Conservation (phyloP, 1,140 invertebrate genomes). For the Aleiodes sp. region DNA sequence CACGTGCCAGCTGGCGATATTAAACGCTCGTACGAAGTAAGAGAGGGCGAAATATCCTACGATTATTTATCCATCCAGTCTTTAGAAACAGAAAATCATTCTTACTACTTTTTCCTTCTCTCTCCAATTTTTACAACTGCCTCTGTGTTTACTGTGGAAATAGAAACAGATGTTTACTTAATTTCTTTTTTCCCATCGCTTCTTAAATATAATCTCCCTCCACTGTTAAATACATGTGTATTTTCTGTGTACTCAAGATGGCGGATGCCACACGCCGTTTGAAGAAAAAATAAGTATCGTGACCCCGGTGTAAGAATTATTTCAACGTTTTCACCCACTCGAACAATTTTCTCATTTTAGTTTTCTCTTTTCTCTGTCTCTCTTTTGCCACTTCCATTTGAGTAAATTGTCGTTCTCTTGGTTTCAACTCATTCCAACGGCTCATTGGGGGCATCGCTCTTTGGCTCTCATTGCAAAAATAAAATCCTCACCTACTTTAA, state of each 20-base stretch:
- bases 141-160: too few relatives aligned
- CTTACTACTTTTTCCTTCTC: background rate
- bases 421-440: background rate
- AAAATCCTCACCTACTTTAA: constrained; percentile 1
- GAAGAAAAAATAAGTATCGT: too few relatives aligned
- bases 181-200: too few relatives aligned
- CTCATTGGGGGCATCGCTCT: constrained; percentile 21
- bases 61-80: constrained; percentile 10
- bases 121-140: too few relatives aligned
- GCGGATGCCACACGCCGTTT: constrained; percentile 23
- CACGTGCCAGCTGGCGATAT: constrained; percentile 38
- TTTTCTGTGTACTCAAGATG: constrained; percentile 24
- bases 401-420: background rate
- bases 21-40: constrained; percentile 25
- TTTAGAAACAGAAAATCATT: too few relatives aligned
- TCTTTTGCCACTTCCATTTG: background rate
- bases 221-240: too few relatives aligned
- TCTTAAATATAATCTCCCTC: too few relatives aligned
- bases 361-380: background rate
- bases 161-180: too few relatives aligned
- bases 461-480: constrained; percentile 21
- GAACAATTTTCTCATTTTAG: too few relatives aligned
- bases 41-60: constrained; percentile 28
- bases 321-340: constrained; percentile 1
- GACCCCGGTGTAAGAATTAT: constrained; percentile 20